These are phyloP conservation scores for Brachionus plicatilis DNA, from an alignment of 1,140 invertebrate species.

Conservation along the genomic window DNA sequence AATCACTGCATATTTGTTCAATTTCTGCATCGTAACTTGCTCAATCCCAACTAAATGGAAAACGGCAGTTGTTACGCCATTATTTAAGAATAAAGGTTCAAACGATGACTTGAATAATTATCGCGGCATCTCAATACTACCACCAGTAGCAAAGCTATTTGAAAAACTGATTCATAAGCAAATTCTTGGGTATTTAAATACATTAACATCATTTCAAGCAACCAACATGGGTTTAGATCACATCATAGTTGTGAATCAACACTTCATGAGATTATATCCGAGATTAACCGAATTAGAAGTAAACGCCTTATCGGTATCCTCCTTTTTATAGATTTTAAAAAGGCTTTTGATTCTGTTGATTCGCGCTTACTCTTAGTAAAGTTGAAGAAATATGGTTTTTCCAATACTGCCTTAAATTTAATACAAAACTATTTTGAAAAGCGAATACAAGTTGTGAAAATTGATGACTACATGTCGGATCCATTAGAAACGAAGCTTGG, in stretches of 20 bases:
- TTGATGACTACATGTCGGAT: background rate
- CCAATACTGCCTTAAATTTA: background rate
- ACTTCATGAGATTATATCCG: background rate
- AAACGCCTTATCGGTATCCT: background rate
- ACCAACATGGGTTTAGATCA: background rate
- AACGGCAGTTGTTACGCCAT: background rate
- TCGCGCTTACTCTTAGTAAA: background rate
- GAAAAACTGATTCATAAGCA: background rate
- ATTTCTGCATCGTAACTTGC: background rate
- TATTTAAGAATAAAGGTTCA: background rate
- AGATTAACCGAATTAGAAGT: background rate
- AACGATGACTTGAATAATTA: background rate
- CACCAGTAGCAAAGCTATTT: background rate
- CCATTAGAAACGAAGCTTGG: background rate
- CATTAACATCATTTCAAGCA: background rate
- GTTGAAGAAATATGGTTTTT: background rate
- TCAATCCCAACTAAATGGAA: background rate
- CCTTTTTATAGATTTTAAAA: background rate
- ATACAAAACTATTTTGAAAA: background rate
- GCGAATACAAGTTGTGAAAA: background rate
- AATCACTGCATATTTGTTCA: background rate
- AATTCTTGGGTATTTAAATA: background rate
- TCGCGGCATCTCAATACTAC: background rate
- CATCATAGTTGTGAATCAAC: background rate
- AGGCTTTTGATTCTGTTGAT: background rate